Conservation (phyloP, 2,113 vertebrate species). For the Poecilia latipinna region DNA sequence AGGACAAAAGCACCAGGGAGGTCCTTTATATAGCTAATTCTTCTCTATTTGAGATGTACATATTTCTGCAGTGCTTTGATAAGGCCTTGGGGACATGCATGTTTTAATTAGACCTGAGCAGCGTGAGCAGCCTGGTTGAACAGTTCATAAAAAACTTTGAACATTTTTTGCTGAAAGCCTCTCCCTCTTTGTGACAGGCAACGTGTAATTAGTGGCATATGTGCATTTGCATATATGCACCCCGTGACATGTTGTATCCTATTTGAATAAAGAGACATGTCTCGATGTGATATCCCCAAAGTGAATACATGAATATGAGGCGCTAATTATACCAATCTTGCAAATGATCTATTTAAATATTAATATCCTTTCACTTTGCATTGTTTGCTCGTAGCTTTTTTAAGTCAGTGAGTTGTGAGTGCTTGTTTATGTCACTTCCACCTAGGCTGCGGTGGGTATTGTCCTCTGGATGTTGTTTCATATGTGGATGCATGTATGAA, state of each 20-base stretch:
- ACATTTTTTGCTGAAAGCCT: slow-evolving; percentile 70
- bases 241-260: slow-evolving; percentile 77
- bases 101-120: slow-evolving; percentile 75
- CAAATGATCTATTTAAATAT: slow-evolving; percentile 84
- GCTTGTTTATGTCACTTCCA: slow-evolving; percentile 75
- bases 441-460: slow-evolving; percentile 62
- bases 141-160: slow-evolving; percentile 77
- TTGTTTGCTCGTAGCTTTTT: slow-evolving; percentile 75
- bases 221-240: slow-evolving; percentile 79
- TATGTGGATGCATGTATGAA: slow-evolving; percentile 46
- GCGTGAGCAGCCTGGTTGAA: slow-evolving; percentile 65
- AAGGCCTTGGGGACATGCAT: slow-evolving; percentile 72
- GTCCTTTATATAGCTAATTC: slow-evolving; percentile 76
- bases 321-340: slow-evolving; percentile 82
- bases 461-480: slow-evolving; percentile 59
- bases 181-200: slow-evolving; percentile 75
- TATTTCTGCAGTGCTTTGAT: slow-evolving; percentile 75
- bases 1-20: slow-evolving; percentile 72
- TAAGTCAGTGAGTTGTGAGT: slow-evolving; percentile 65
- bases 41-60: slow-evolving; percentile 74
- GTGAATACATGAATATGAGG: slow-evolving; percentile 83
- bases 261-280: slow-evolving; percentile 79
- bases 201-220: slow-evolving; percentile 79
- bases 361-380: slow-evolving; percentile 79
- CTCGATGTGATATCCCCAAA: slow-evolving; percentile 78